Evolutionary conservation across 2,888 invertebrate species (phyloP), one percentile per base, ranked within the genome.

Genomic region (Dicyrtomina minuta): DNA sequence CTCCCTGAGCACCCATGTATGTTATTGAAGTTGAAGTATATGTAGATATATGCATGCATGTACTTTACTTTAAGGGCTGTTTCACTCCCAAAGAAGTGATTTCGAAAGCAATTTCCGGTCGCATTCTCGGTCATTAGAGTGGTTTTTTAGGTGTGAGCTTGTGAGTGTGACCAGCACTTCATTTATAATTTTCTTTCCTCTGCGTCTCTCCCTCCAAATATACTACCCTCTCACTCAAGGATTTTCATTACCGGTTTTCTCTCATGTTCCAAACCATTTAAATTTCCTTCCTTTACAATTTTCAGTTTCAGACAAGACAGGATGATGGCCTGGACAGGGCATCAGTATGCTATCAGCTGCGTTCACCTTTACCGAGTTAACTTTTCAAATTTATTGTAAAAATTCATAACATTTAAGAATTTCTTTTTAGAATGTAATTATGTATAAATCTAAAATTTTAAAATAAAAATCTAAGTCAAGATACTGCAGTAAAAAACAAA

Each of bases 61-160:
- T 22, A 22, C 22, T 46, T 46, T 46, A 13, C 5, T 33, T 33
- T 22, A 51, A 51, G 17, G 17, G 20, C 20, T 51, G 17, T 51
- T 17, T 10, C 20, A 17, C 51, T 51, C 51, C 27, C 27, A 41
- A 41, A 33, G 33, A 33, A 53, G 64, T 64, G 64, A 51, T 64
- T 64, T 62, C 17, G 26, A 46, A 64, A 64, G 70, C 62, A 72
- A 72, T 72, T 68, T 72, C 72, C 72, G 72, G 68, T 68, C 70
- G 33, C 62, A 33, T 68, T 53, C 33, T 33, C 68, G 59, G 59
- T 70, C 67, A 70, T 68, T 64, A 70, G 62, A 51, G 65, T 58
- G 56, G 44, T 49, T 59, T 58, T 69, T 65, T 61, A 66, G 71
- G 66, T 69, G 68, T 66, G 64, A 58, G 70, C 64, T 62, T 71